These are phyloP conservation scores for Nemotelus pantherinus DNA, from an alignment of 2,888 invertebrate genomes.

Conservation along the genomic window DNA sequence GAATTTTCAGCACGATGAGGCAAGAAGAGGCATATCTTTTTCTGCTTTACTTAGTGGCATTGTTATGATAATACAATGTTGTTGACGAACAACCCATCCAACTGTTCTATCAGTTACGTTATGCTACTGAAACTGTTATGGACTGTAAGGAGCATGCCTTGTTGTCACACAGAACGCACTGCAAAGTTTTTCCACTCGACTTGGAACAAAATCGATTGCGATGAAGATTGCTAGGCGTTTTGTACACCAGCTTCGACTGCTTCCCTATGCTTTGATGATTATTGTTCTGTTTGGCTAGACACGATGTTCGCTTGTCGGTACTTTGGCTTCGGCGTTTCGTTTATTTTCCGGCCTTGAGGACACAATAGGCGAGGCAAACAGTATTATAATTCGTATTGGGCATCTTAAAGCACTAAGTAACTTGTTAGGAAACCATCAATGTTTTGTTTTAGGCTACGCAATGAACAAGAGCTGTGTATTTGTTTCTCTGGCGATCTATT, in stretches of 20 bases:
- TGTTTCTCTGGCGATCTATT: too few relatives aligned
- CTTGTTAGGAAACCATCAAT: not conserved
- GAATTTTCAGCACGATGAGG: constrained; percentile 19
- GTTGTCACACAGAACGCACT: too few relatives aligned
- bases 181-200: not conserved
- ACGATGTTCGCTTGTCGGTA: not conserved
- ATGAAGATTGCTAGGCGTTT: constrained; percentile 2
- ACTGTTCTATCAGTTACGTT: not conserved
- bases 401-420: not conserved
- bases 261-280: constrained; percentile 24
- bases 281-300: constrained; percentile 40
- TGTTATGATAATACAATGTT: constrained; percentile 15
- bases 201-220: constrained; percentile 29
- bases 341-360: not conserved
- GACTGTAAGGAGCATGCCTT: too few relatives aligned
- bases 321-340: not conserved
- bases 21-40: not conserved
- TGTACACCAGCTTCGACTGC: not conserved
- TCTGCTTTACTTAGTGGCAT: constrained; percentile 3
- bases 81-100: constrained; percentile 15
- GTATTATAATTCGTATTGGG: not conserved
- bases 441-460: not conserved
- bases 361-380: not conserved
- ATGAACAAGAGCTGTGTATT: too few relatives aligned
- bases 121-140: constrained; percentile 8